Base-by-base conservation (phyloP, 2,888 invertebrate species). In the Melangyna quadrimaculata region DNA sequence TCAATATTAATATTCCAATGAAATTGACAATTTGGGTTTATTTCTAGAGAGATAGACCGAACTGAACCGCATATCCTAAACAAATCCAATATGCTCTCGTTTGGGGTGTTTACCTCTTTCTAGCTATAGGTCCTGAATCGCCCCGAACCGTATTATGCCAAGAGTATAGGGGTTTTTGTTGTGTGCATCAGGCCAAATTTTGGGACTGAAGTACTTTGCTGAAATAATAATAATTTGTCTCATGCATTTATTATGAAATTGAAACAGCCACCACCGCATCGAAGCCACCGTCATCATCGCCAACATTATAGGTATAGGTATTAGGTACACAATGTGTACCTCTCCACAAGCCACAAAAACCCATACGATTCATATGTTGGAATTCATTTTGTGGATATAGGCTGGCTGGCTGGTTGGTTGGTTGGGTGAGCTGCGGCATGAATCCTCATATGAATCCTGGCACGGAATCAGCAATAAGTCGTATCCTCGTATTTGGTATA, bases 191-290 rank as follows among this genome's bases (percentile, higher is more conserved):
- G 45, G 35, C 9, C 17, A 24, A 35, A 51, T 59, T 73, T 40
- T 45, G 69, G 61, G 27, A 45, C 19, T 24, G 24, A 67, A 59
- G 59, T 67, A 72, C 71, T 84, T 75, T 71, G 53, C 71, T 80
- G 72, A 84, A 84, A 84, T 84, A 77, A 84, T 84, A 79, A 84
- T 80, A 84, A 84, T 84, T 84, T 80, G 80, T 84, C 84, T 80
- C 84, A 84, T 84, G 84, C 84, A 84, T 84, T 84, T 84, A 84
- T 80, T 80, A 84, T 77, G 71, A 84, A 84, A 80, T 77, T 72
- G 80, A 84, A 84, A 84, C 75, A 84, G 61, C 84, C 45, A 72
- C 61, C 45, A 75, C 74, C 83, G 51, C 83, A 65, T 29, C 71
- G 67, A 14, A 75, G 40, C 40, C 80, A 61, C 78, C 70, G 69